Percentiles rank a stretch among this genome's conserved stretches.
These are phyloP conservation scores for Tapera naevia DNA, from an alignment of 2,797 vertebrate genomes.

Conservation along the genomic window DNA sequence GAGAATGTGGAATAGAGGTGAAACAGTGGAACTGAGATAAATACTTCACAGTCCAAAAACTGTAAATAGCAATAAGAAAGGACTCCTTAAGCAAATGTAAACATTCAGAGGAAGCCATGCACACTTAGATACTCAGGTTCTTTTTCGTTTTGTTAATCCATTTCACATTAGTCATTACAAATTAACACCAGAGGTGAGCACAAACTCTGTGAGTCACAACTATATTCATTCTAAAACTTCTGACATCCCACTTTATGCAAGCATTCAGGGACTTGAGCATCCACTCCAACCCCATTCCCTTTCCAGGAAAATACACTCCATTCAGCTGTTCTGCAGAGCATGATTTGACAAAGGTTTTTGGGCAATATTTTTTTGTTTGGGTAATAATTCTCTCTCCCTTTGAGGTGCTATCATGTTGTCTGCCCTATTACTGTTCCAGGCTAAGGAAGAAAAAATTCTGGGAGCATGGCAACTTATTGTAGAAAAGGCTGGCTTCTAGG, in stretches of 20 bases:
- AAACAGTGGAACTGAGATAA: not conserved
- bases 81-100: not conserved
- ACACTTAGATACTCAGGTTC: too few relatives aligned
- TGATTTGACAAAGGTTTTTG: not conserved
- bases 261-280: not conserved
- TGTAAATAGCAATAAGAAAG: not conserved
- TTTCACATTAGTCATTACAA: not conserved
- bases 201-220: not conserved
- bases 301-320: not conserved
- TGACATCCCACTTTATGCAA: not conserved
- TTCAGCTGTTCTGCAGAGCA: not conserved
- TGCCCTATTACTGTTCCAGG: not conserved
- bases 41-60: not conserved
- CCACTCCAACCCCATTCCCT: not conserved
- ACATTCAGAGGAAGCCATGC: not conserved
- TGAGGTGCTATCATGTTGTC: not conserved
- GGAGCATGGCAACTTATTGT: not conserved
- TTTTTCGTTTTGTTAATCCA: not conserved
- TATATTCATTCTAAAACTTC: not conserved
- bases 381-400: not conserved
- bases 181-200: not conserved
- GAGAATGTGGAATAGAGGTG: fast-evolving
- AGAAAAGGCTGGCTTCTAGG: not conserved
- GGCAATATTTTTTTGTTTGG: not conserved
- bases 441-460: not conserved